Conservation (phyloP, 2,113 vertebrate species). For the Cryptoleucopteryx plumbea region DNA sequence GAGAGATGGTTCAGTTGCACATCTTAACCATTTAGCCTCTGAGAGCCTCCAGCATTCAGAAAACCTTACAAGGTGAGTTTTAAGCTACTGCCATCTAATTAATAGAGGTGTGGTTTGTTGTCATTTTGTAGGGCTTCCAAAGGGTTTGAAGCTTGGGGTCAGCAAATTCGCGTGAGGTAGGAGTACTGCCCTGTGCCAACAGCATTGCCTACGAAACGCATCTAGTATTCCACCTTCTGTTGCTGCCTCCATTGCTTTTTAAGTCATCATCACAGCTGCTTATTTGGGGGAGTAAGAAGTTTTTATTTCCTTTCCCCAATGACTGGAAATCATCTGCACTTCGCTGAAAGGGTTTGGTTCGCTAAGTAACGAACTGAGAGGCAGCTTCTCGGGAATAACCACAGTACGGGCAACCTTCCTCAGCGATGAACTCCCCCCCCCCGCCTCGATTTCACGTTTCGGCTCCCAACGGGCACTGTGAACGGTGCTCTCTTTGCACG, state of each 20-base stretch:
- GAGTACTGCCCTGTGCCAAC: no score
- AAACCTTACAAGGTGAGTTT: neutral
- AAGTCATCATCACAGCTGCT: neutral
- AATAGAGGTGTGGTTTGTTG: neutral
- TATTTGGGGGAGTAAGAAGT: neutral
- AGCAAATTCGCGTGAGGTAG: neutral
- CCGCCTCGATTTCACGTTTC: no score
- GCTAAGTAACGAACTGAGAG: no score
- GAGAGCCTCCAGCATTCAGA: neutral
- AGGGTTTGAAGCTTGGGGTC: neutral
- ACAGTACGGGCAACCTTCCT: rapidly evolving
- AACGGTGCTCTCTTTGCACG: no score
- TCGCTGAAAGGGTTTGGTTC: neutral
- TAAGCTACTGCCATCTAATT: neutral
- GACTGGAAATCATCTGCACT: neutral
- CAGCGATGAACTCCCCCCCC: rapidly evolving
- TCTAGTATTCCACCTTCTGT: neutral
- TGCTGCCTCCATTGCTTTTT: neutral
- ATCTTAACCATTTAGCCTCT: neutral
- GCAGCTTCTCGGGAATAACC: neutral
- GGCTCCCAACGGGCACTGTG: no score
- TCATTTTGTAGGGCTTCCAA: neutral
- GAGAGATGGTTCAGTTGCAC: neutral
- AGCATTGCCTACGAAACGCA: neutral
- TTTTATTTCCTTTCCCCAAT: neutral